Conservation (phyloP, 1,140 invertebrate species). For the Pentalonia nigronervosa region DNA sequence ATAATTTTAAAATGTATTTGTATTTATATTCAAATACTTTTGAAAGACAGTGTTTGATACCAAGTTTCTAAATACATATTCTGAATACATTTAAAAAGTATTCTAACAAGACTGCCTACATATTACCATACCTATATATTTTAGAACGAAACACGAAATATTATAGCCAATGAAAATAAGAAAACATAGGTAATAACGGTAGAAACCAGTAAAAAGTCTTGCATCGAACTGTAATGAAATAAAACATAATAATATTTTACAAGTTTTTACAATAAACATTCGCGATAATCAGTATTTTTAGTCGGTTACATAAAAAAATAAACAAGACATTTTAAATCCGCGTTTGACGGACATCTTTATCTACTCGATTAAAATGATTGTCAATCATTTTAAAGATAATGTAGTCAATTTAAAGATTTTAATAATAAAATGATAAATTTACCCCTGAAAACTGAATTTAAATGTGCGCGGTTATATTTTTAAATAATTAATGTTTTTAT, state of each 20-base stretch:
- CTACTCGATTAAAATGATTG: background rate
- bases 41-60: too few species aligned
- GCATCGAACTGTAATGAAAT: background rate
- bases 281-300: background rate
- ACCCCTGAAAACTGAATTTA: background rate
- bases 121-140: background rate
- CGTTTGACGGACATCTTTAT: background rate
- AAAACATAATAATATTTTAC: background rate
- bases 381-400: slow-evolving; percentile 28
- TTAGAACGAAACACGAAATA: background rate
- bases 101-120: background rate
- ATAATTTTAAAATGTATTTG: too few species aligned
- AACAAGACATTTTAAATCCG: background rate
- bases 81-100: too few species aligned
- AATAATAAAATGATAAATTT: slow-evolving; percentile 44
- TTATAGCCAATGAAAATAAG: background rate
- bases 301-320: background rate
- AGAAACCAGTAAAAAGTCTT: background rate
- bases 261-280: background rate
- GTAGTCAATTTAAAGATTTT: background rate
- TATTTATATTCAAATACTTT: too few species aligned
- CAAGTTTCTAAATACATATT: too few species aligned
- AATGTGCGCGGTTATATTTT: background rate
- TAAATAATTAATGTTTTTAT: slow-evolving; percentile 48
- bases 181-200: background rate